Base-by-base conservation (phyloP, 2,113 vertebrate species). In the Centropus bengalensis region DNA sequence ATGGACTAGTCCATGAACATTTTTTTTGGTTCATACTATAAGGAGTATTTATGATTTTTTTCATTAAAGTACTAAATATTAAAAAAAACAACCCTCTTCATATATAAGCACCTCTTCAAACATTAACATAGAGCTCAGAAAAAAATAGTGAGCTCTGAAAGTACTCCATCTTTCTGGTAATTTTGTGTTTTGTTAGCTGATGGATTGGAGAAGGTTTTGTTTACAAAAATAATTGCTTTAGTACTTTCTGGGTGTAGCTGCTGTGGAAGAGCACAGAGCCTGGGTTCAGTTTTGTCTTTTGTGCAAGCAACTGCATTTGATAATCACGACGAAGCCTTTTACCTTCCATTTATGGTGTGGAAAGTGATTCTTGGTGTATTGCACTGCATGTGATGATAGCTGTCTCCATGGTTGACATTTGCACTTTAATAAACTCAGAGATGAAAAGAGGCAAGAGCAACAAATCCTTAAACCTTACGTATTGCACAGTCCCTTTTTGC, bases 201-300 rank as follows among this genome's bases (percentile, higher is more conserved):
- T n/a, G 60, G 70, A 36, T 58, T 51, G 63, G 47, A 71, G 60
- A 52, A 52, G 47, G 63, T 45, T 86, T 84, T 64, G 2, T n/a
- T 78, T 38, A 20, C 58, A 33, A 66, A 66, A 3, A 64, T 54
- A 33, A 16, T 67, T 49, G 33, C 24, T 69, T 24, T 30, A 45
- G 22, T 42, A 36, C 22, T 84, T 83, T 67, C 23, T 47, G 70
- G 23, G 38, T 36, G 30, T 47, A 70, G 55, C 42, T 77, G n/a
- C 62, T 49, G 14, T 13, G 80, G 89, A 71, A 87, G 70, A 68
- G 47, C 82, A 76, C 33, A n/a, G 69, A 76, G 91, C 82, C 84
- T 55, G 51, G 82, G 91, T 97, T 97, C 95, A 96, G 93, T 97
- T 98, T 97, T 97, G 91, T 96, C 93, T 96, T 94, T 96, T 96